These are phyloP conservation scores for Platyrinchus mystaceus DNA, from an alignment of 2,797 vertebrate species.

Conservation along the genomic window DNA sequence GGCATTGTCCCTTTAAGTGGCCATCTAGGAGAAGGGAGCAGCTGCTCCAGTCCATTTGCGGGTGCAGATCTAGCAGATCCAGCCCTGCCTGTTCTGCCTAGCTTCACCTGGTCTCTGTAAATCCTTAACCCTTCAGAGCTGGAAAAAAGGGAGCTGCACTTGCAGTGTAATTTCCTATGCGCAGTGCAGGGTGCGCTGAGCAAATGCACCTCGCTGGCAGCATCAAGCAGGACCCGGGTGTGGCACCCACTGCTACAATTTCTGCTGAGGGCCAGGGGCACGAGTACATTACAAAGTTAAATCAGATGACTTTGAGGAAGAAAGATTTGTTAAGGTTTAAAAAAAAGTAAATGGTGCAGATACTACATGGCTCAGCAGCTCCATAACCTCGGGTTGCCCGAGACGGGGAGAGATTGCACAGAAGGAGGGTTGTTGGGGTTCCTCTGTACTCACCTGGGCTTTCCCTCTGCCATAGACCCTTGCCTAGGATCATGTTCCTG, in stretches of 20 bases:
- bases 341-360: neutral
- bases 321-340: neutral
- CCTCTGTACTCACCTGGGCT: neutral
- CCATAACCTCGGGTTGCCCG: neutral
- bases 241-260: neutral
- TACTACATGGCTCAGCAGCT: neutral
- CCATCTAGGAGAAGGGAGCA: neutral
- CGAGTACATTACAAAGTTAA: neutral
- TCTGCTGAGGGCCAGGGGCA: neutral
- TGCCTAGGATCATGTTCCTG: neutral
- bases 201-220: accelerated
- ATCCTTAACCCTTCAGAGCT: neutral
- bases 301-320: neutral
- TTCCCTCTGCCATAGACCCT: neutral
- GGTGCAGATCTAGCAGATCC: neutral
- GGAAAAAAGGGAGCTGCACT: neutral
- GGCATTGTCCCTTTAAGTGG: slow-evolving; percentile 15
- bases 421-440: neutral
- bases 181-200: neutral
- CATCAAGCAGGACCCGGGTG: neutral
- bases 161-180: neutral
- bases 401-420: neutral
- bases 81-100: neutral
- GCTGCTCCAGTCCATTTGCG: slow-evolving; percentile 10
- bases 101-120: neutral